Conservation (phyloP, 2,797 vertebrate genomes). For the Leptatherina wallacei region DNA sequence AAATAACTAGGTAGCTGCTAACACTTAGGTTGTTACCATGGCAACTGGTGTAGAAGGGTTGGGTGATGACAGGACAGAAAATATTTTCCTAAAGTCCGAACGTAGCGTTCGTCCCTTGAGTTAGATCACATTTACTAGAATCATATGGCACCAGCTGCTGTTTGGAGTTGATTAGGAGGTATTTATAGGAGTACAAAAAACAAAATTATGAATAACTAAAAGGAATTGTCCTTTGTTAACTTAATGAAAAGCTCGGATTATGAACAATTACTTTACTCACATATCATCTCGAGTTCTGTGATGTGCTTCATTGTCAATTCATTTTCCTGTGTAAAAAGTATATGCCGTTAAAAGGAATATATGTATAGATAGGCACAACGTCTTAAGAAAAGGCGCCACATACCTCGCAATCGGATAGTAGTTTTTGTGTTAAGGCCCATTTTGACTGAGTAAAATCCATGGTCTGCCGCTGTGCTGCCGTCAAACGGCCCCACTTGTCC, state of each 20-base stretch:
- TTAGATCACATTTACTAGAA: neutral
- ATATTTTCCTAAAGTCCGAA: neutral
- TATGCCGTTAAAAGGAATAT: no score
- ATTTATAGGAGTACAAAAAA: neutral
- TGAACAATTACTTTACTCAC: conserved; percentile 83
- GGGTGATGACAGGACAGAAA: neutral
- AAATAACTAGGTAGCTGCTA: no score
- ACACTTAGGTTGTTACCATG: neutral
- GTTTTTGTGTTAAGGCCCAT: conserved; percentile 74
- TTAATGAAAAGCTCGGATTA: no score
- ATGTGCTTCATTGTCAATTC: conserved; percentile 80
- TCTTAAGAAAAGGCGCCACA: accelerated
- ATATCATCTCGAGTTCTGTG: conserved; percentile 88
- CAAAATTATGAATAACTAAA: neutral
- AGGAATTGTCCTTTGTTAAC: conserved; percentile 41
- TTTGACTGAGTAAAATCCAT: conserved; percentile 83
- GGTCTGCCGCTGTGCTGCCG: conserved; percentile 71
- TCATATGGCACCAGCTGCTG: neutral
- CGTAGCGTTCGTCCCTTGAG: no score
- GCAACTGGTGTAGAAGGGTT: neutral
- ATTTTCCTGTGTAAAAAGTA: conserved; percentile 81
- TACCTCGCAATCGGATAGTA: conserved; percentile 87
- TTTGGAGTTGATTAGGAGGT: neutral
- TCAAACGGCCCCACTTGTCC: conserved; percentile 86
- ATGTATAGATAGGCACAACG: no score